These are phyloP conservation scores for Cephalopachus bancanus DNA, from an alignment of 2,797 vertebrate species.

Conservation along the genomic window DNA sequence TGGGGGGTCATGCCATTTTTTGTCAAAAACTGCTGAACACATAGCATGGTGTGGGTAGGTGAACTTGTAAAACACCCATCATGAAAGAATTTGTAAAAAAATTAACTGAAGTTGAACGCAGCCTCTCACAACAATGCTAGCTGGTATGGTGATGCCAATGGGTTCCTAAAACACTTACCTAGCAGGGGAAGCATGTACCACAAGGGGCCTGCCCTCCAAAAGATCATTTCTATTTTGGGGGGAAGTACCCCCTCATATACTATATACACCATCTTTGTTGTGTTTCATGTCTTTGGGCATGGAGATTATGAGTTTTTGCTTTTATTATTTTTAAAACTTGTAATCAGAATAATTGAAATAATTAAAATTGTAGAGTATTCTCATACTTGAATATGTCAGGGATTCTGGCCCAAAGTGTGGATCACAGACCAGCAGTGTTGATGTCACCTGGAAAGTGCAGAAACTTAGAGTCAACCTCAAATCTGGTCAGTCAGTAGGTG, in stretches of 20 bases:
- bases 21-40: too few relatives aligned
- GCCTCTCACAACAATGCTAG: too few relatives aligned
- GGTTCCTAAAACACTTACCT: too few relatives aligned
- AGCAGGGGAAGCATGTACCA: too few relatives aligned
- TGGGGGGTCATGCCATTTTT: too few relatives aligned
- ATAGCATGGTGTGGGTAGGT: too few relatives aligned
- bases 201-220: too few relatives aligned
- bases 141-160: too few relatives aligned
- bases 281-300: background rate
- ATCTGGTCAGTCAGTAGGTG: background rate
- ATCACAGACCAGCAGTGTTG: background rate
- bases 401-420: background rate
- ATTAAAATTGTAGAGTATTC: background rate
- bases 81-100: too few relatives aligned
- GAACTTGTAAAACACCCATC: too few relatives aligned
- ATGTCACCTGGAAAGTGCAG: background rate
- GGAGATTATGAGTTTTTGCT: background rate
- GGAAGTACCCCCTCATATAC: background rate
- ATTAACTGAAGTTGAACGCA: too few relatives aligned
- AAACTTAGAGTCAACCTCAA: background rate
- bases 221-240: too few relatives aligned
- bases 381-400: background rate
- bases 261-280: background rate
- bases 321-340: constrained; percentile 17
- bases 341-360: background rate